phyloP scores from a whole-genome alignment of 2,113 vertebrate genomes.

The Thomomys bottae region DNA sequence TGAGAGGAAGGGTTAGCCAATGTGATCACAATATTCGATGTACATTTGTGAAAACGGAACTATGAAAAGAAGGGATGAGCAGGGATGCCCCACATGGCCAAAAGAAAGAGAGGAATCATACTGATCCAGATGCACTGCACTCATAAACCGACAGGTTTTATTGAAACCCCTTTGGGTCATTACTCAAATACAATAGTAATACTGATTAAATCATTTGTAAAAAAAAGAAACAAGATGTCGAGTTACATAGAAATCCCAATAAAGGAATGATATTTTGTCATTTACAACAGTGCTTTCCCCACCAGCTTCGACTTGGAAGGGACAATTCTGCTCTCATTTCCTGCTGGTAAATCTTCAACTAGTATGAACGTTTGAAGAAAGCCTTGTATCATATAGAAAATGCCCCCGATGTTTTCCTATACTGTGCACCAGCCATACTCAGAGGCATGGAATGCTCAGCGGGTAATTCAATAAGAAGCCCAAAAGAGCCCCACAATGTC shows the following conservation, averaged over 20 bases:
- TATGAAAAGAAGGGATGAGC: too few species aligned
- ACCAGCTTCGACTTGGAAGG: neutral
- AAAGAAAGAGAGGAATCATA: too few species aligned
- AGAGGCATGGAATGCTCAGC: neutral
- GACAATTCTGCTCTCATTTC: neutral
- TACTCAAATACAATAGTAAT: too few species aligned
- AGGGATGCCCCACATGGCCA: too few species aligned
- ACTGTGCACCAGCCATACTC: neutral
- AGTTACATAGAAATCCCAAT: neutral
- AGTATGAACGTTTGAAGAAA: neutral
- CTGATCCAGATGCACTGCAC: too few species aligned
- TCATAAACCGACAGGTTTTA: too few species aligned
- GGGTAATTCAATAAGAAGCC: constrained; percentile 8
- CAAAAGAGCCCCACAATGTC: neutral
- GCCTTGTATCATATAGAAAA: neutral
- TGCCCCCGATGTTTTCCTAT: neutral
- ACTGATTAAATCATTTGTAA: too few species aligned
- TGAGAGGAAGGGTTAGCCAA: neutral
- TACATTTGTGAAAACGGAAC: too few species aligned
- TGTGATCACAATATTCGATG: too few species aligned
- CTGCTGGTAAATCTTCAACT: neutral
- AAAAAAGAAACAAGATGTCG: neutral
- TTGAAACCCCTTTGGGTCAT: too few species aligned
- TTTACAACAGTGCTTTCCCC: neutral
- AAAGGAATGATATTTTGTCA: constrained; percentile 2